These are phyloP conservation scores for Mobula birostris DNA, from an alignment of 2,113 vertebrate genomes.

Conservation along the genomic window DNA sequence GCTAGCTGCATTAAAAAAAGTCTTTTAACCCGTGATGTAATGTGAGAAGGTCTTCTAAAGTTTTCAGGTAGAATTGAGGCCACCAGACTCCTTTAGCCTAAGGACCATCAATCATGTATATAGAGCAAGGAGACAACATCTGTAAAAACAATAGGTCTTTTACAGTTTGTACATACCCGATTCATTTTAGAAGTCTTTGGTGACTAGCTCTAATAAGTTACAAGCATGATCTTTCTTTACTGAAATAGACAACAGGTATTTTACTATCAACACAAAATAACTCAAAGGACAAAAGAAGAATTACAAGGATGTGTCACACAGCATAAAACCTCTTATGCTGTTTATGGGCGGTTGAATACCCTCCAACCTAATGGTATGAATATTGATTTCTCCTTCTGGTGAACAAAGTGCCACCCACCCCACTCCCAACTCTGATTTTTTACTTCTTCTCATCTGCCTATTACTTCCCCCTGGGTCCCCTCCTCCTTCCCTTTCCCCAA, in stretches of 20 bases:
- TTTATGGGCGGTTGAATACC: too few relatives aligned
- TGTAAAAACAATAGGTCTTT: not conserved
- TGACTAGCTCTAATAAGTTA: not conserved
- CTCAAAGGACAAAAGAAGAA: not conserved
- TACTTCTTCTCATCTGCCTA: too few relatives aligned
- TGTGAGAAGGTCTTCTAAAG: conserved; percentile 9
- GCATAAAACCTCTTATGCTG: not conserved
- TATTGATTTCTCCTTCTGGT: too few relatives aligned
- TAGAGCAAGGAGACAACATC: not conserved
- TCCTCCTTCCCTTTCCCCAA: too few relatives aligned
- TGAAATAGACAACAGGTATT: not conserved
- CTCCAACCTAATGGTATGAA: too few relatives aligned
- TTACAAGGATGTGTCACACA: not conserved
- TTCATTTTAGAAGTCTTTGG: not conserved
- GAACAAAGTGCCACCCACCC: too few relatives aligned
- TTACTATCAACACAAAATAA: too few relatives aligned
- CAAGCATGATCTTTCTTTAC: not conserved
- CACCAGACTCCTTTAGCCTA: too few relatives aligned
- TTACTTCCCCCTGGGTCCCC: too few relatives aligned
- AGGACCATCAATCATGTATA: not conserved
- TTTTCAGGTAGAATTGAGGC: not conserved
- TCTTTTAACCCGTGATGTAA: not conserved
- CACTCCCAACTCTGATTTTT: too few relatives aligned
- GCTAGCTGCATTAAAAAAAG: not conserved
- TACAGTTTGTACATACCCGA: not conserved